phyloP scores from a whole-genome alignment of 2,113 vertebrate genomes.

The Axis porcinus region DNA sequence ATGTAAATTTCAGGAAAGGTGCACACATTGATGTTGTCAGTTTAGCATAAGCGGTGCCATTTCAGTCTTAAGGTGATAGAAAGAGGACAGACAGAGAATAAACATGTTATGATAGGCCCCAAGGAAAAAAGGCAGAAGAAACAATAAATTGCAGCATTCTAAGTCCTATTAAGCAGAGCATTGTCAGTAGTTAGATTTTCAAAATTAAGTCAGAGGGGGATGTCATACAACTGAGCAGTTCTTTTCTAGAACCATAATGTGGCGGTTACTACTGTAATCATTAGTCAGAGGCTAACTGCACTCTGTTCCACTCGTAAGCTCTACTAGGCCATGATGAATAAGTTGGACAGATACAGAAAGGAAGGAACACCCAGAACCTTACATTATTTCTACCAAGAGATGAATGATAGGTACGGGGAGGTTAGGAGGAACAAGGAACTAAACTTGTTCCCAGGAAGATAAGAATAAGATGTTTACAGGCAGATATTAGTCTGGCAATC shows the following conservation, averaged over 20 bases:
- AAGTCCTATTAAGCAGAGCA: not conserved
- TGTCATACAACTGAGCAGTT: not conserved
- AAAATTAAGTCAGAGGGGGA: not conserved
- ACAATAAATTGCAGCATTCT: not conserved
- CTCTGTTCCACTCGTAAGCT: not conserved
- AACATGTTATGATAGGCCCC: not conserved
- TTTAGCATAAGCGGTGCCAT: not conserved
- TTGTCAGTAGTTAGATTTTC: not conserved
- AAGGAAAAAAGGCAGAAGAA: not conserved
- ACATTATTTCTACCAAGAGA: not conserved
- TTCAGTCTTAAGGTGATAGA: not conserved
- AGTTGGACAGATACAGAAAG: not conserved
- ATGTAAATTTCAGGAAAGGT: not conserved
- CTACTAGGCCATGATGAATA: not conserved
- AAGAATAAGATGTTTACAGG: not conserved
- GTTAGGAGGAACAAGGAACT: not conserved
- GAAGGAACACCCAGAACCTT: not conserved
- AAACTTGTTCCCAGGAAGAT: not conserved
- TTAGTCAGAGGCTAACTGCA: not conserved
- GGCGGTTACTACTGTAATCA: rapidly evolving
- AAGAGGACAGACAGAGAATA: not conserved
- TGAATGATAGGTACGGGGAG: not conserved
- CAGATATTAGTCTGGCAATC: not conserved
- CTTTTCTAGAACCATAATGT: not conserved
- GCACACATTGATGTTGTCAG: not conserved